Conservation (phyloP, 1,140 invertebrate species). For the Ectropis grisescens region DNA sequence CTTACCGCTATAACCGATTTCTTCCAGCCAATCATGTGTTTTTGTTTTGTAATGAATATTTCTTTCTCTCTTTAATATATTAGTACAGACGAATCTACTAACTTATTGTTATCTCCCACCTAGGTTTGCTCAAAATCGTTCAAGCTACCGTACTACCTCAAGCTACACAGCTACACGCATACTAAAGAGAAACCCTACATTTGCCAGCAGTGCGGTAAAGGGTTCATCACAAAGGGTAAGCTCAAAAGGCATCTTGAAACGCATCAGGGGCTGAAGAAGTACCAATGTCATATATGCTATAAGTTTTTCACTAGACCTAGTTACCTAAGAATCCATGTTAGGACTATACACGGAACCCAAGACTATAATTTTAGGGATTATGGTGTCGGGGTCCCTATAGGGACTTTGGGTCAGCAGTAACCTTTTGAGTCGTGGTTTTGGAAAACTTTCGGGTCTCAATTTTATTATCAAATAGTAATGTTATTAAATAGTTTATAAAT, state of each 20-base stretch:
- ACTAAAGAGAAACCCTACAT: conserved; percentile 57
- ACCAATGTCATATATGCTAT: conserved; percentile 61
- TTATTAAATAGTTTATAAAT: too few species aligned
- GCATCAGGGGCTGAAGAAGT: conserved; percentile 58
- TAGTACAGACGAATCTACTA: too few species aligned
- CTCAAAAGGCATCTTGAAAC: conserved; percentile 59
- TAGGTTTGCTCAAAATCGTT: conserved; percentile 29
- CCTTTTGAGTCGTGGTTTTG: too few species aligned
- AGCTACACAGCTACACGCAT: conserved; percentile 53
- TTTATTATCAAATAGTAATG: too few species aligned
- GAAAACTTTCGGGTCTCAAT: too few species aligned
- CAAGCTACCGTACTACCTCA: conserved; percentile 58
- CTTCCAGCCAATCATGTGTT: too few species aligned
- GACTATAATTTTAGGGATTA: conserved; percentile 36
- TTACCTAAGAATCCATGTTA: conserved; percentile 46
- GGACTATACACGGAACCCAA: conserved; percentile 51
- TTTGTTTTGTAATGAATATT: too few species aligned
- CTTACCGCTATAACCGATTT: too few species aligned
- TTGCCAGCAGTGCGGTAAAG: conserved; percentile 58
- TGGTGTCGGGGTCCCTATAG: not conserved
- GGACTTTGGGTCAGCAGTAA: too few species aligned
- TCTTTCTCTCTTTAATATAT: too few species aligned
- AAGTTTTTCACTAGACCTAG: conserved; percentile 57
- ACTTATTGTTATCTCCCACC: too few species aligned
- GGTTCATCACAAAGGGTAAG: conserved; percentile 54